Evolutionary conservation across 2,113 vertebrate genomes (phyloP).

Genomic region (Myrmecophaga tridactyla): DNA sequence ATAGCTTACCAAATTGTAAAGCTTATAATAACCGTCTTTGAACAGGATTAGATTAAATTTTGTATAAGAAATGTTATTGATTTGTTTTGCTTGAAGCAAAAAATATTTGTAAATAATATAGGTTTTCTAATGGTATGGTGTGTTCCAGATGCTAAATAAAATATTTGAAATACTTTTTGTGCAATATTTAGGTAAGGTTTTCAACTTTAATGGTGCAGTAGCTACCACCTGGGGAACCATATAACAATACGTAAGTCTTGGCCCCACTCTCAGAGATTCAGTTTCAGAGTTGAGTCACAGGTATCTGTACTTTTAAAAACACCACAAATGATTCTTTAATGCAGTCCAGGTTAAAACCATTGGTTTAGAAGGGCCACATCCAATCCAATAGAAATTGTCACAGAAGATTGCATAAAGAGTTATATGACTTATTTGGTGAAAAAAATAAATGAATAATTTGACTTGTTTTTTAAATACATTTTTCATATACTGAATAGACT

Average conservation of each 20-base stretch:
- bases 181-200: background rate
- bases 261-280: background rate
- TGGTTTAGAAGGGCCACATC: background rate
- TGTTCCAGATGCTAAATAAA: background rate
- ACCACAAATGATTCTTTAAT: background rate
- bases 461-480: background rate
- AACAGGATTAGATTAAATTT: background rate
- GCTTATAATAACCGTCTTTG: background rate
- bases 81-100: conserved; percentile 34
- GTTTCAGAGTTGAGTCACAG: background rate
- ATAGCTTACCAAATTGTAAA: background rate
- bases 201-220: background rate
- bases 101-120: background rate
- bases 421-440: background rate
- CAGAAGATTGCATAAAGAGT: background rate
- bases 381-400: background rate
- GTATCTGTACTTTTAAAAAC: background rate
- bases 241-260: background rate
- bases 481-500: background rate
- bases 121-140: background rate
- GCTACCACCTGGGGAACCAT: background rate
- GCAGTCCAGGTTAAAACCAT: background rate
- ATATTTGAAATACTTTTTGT: background rate
- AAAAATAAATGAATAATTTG: background rate
- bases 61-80: background rate